A percentile compares a stretch with the other conserved stretches of the same genome.
phyloP scores from a whole-genome alignment of 2,113 vertebrate genomes.

The Ranitomeya imitator region DNA sequence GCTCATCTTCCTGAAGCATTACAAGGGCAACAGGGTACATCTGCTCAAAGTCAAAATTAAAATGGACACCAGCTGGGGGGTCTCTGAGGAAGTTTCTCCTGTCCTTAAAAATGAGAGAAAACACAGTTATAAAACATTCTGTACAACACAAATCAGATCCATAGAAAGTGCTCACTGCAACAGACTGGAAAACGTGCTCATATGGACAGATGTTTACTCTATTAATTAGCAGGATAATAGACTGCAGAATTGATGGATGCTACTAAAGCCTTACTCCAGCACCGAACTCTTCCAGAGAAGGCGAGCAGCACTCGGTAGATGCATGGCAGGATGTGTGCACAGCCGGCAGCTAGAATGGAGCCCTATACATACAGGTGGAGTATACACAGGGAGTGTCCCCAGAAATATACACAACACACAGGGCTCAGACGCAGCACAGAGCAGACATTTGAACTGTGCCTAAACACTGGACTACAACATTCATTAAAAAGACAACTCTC shows the following conservation, averaged over 20 bases:
- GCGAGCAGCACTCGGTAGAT: too few species aligned
- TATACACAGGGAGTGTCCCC: too few species aligned
- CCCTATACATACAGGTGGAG: too few species aligned
- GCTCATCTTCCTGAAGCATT: conserved; percentile 92
- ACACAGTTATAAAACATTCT: background rate
- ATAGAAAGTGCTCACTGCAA: background rate
- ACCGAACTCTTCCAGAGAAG: too few species aligned
- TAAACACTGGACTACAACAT: background rate
- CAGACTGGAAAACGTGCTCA: background rate
- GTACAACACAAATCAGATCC: background rate
- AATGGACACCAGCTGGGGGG: conserved; percentile 90
- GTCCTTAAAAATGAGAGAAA: conserved; percentile 73
- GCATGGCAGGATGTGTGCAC: too few species aligned
- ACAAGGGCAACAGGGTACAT: conserved; percentile 89
- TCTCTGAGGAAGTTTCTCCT: conserved; percentile 90
- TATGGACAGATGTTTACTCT: background rate
- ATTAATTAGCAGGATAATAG: background rate
- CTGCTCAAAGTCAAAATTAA: conserved; percentile 90
- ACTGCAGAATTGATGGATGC: too few species aligned
- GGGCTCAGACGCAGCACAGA: too few species aligned
- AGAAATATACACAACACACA: too few species aligned
- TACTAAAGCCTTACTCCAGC: too few species aligned
- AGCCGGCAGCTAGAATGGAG: too few species aligned
- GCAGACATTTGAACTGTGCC: background rate
- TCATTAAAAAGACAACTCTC: conserved; percentile 64